Evolutionary conservation across 2,888 invertebrate species (phyloP).

Genomic region (Lepeophtheirus nordmannii): DNA sequence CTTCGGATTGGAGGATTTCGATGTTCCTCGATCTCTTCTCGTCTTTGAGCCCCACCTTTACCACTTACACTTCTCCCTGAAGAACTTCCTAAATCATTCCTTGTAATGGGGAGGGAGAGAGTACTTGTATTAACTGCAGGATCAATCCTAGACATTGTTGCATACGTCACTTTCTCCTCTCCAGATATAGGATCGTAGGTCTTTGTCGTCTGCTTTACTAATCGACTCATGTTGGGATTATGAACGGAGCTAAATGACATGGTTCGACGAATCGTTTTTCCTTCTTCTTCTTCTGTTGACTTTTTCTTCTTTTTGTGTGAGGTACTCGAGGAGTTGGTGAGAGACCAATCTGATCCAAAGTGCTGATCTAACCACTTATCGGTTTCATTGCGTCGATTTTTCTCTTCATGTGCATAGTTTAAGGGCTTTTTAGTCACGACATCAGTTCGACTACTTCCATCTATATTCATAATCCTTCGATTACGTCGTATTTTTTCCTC

Average conservation of each 20-base stretch:
- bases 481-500: constrained; percentile 10
- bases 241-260: constrained; percentile 22
- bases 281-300: not conserved
- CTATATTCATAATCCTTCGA: constrained; percentile 23
- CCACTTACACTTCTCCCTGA: not conserved
- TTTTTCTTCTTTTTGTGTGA: not conserved
- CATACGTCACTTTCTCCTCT: constrained; percentile 7
- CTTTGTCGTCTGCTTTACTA: not conserved
- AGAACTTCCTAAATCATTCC: not conserved
- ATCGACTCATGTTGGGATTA: not conserved
- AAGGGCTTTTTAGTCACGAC: constrained; percentile 61
- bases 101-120: constrained; percentile 7
- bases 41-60: not conserved
- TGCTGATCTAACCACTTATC: constrained; percentile 81
- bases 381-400: constrained; percentile 72
- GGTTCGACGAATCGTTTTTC: constrained; percentile 15
- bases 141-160: constrained; percentile 4
- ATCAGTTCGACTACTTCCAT: constrained; percentile 52
- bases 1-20: not conserved
- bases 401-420: constrained; percentile 69
- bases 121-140: constrained; percentile 5
- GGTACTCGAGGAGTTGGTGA: constrained; percentile 60
- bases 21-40: not conserved
- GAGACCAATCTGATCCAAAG: constrained; percentile 44
- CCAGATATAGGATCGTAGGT: not conserved